Conservation (phyloP, 2,888 invertebrate genomes). For the Cephalotes varians region DNA sequence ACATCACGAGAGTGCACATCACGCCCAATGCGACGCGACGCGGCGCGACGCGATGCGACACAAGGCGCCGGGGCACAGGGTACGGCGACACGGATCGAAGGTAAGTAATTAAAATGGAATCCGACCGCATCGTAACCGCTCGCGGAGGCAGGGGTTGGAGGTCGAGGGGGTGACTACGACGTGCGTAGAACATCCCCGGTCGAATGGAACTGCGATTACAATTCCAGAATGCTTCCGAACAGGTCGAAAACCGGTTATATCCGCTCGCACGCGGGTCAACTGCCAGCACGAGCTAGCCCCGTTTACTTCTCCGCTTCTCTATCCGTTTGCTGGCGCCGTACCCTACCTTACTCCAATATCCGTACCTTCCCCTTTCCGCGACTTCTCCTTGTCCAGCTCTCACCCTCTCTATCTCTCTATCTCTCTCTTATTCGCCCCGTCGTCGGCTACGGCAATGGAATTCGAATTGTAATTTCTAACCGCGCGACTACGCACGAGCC, state of each 20-base stretch:
- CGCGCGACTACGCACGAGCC: constrained; percentile 80
- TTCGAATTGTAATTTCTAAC: constrained; percentile 84
- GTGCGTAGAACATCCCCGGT: constrained; percentile 62
- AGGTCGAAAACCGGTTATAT: constrained; percentile 74
- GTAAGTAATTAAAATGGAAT: constrained; percentile 84
- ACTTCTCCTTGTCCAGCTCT: constrained; percentile 32
- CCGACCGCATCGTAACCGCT: constrained; percentile 61
- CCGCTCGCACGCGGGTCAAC: constrained; percentile 65
- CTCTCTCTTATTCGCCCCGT: constrained; percentile 32
- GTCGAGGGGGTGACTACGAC: constrained; percentile 39
- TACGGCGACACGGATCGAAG: constrained; percentile 56
- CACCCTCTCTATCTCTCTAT: neutral
- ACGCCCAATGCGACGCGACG: neutral
- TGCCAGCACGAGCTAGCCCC: constrained; percentile 55
- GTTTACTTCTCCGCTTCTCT: constrained; percentile 46
- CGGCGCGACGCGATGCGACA: constrained; percentile 8
- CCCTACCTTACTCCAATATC: constrained; percentile 61
- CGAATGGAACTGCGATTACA: constrained; percentile 81
- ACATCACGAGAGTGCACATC: constrained; percentile 1
- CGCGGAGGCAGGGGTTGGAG: neutral
- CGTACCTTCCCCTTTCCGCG: constrained; percentile 43
- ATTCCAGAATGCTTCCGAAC: constrained; percentile 81
- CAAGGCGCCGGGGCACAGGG: constrained; percentile 21
- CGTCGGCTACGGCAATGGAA: constrained; percentile 76
- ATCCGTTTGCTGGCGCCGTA: constrained; percentile 34